Evolutionary conservation across 2,113 vertebrate species (phyloP), one percentile per base, ranked within the genome.

Genomic region (Pipa parva): DNA sequence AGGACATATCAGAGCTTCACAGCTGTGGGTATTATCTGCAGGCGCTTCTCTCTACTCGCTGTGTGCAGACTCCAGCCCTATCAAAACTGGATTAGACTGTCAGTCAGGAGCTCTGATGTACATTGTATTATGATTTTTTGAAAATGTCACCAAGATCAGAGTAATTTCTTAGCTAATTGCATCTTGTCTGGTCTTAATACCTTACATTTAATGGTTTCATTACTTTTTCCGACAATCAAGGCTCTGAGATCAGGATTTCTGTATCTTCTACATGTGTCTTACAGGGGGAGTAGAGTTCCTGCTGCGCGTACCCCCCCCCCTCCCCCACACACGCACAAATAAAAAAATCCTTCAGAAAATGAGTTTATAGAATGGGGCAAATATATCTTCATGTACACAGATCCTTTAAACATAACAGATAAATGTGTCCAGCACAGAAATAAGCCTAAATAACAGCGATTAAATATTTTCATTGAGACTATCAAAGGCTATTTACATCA

Each of bases 161-260:
- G 95, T 98, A 91, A 98, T 99, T 98, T 98, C 95, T 94, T 91
- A 87, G 94, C 94, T 99, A 99, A 99, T 99, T 99, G 95, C 95
- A 89, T 97, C 95, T 93, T 82, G 92, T 95, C 93, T 93, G 83
- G 90, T 87, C 92, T 94, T 98, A 98, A 97, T 96, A 92, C 92
- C 78, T 77, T 87, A 79, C 91, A 89, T 94, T 95, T 95, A 98
- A 97, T 94, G 89, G 89, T 95, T 98, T 93, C 90, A 92, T 97
- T 95, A 94, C 91, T 84, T 91, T 84, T 84, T 76, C 80, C 92
- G 94, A 95, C 95, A 95, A 92, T 92, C 87, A 88, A 70, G 71
- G 71, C 71, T 65, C 52, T 72, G 79, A 81, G 85, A 84, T 81
- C 79, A 81, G 78, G 73, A 80, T 84, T 87, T 81, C 80, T 79